phyloP scores from a whole-genome alignment of 2,888 invertebrate species.

The Peribatodes rhomboidaria region DNA sequence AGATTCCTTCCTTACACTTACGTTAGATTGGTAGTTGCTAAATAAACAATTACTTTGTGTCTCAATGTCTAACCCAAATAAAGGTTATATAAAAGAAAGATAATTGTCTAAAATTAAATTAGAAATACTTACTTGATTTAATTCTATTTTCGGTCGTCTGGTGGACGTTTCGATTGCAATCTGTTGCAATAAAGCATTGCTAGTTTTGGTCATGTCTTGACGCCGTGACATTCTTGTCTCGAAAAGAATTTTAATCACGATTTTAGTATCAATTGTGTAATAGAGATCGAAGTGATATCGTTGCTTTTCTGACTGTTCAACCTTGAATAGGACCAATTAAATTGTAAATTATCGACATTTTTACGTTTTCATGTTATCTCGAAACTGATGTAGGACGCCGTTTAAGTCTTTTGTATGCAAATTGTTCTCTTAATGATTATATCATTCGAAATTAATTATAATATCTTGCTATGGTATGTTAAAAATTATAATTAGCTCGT shows the following conservation, averaged over 20 bases:
- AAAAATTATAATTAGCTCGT: constrained; percentile 2
- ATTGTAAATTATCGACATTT: constrained; percentile 35
- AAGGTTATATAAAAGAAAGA: constrained; percentile 18
- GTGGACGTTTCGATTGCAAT: constrained; percentile 44
- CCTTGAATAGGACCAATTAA: constrained; percentile 42
- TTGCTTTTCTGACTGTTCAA: constrained; percentile 40
- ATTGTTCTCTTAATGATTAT: not conserved
- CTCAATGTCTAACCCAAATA: constrained; percentile 26
- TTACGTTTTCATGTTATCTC: constrained; percentile 29
- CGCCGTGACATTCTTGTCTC: constrained; percentile 37
- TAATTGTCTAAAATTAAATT: constrained; percentile 38
- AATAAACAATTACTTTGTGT: constrained; percentile 33
- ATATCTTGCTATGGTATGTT: not conserved
- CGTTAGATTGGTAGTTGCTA: constrained; percentile 21
- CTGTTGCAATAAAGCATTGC: constrained; percentile 47
- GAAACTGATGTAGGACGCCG: constrained; percentile 35
- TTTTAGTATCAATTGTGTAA: constrained; percentile 49
- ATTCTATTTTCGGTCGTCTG: constrained; percentile 43
- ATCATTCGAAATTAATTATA: constrained; percentile 9
- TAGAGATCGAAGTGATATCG: constrained; percentile 35
- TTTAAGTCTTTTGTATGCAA: constrained; percentile 46
- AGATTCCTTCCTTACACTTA: constrained; percentile 7
- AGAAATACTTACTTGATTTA: constrained; percentile 44
- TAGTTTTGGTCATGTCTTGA: constrained; percentile 42
- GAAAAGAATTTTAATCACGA: constrained; percentile 46